Conservation (phyloP, 37 sponge, comb jelly and placozoan genomes). For the Lycopodina hypogea region DNA sequence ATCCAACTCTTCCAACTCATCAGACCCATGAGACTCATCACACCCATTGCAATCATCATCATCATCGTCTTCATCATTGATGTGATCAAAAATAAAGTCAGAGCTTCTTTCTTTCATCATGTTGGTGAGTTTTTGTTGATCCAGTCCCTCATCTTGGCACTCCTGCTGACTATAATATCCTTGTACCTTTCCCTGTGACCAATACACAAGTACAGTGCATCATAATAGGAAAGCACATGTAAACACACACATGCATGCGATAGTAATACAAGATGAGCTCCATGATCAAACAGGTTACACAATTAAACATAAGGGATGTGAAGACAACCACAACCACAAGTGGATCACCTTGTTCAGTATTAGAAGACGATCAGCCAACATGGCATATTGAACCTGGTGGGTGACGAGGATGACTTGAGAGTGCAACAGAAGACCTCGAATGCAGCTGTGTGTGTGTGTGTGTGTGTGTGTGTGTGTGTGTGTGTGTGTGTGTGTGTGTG, state of each 20-base stretch:
- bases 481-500: not conserved
- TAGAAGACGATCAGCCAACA: slow-evolving; percentile 64
- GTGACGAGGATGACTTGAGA: slow-evolving; percentile 73
- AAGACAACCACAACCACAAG: no score
- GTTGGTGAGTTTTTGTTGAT: not conserved
- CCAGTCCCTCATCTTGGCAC: not conserved
- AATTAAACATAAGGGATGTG: no score
- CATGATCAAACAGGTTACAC: no score
- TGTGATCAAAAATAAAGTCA: not conserved
- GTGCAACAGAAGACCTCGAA: slow-evolving; percentile 62
- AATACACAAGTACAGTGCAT: no score
- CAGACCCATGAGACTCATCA: no score
- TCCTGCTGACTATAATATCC: not conserved
- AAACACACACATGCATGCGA: not conserved
- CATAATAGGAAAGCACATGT: not conserved
- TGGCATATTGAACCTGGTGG: slow-evolving; percentile 82
- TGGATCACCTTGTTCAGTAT: slow-evolving; percentile 62
- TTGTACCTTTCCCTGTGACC: slow-evolving; percentile 4
- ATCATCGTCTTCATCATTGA: slow-evolving; percentile 1
- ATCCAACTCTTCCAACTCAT: no score
- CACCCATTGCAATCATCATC: no score
- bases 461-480: no score
- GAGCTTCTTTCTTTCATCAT: not conserved
- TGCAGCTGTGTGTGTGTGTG: slow-evolving; percentile 56
- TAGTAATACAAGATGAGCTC: no score